phyloP scores from a whole-genome alignment of 1,140 invertebrate species.

The Orchesella cincta region DNA sequence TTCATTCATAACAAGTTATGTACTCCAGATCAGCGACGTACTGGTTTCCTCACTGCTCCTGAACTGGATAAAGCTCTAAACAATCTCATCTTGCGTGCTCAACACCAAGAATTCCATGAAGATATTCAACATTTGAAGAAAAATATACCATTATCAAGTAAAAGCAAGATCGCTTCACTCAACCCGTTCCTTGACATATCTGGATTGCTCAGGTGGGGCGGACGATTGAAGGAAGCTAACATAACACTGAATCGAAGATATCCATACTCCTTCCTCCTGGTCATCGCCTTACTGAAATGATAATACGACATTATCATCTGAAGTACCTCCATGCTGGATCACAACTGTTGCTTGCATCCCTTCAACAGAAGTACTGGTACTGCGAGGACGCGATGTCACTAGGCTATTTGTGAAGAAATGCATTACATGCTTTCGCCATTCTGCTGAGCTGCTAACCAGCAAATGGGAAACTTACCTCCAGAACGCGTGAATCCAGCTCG shows the following conservation, averaged over 20 bases:
- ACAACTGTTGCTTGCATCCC: background rate
- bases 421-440: background rate
- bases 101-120: too few relatives aligned
- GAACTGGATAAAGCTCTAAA: too few relatives aligned
- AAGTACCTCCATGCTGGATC: conserved; percentile 48
- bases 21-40: too few relatives aligned
- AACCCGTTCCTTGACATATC: conserved; percentile 54
- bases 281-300: conserved; percentile 36
- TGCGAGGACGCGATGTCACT: background rate
- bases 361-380: conserved; percentile 29
- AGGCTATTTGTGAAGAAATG: conserved; percentile 31
- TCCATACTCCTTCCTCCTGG: conserved; percentile 31
- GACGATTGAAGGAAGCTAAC: background rate
- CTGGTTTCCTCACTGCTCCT: too few relatives aligned
- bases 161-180: conserved; percentile 29
- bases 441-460: conserved; percentile 19
- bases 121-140: too few relatives aligned
- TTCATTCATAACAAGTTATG: too few relatives aligned
- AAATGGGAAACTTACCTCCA: conserved; percentile 54
- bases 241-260: background rate
- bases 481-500: conserved; percentile 42
- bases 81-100: too few relatives aligned
- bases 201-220: conserved; percentile 54
- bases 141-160: too few relatives aligned
- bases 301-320: conserved; percentile 52